Conservation (phyloP, 2,888 invertebrate species). For the Campopleginae sp. region DNA sequence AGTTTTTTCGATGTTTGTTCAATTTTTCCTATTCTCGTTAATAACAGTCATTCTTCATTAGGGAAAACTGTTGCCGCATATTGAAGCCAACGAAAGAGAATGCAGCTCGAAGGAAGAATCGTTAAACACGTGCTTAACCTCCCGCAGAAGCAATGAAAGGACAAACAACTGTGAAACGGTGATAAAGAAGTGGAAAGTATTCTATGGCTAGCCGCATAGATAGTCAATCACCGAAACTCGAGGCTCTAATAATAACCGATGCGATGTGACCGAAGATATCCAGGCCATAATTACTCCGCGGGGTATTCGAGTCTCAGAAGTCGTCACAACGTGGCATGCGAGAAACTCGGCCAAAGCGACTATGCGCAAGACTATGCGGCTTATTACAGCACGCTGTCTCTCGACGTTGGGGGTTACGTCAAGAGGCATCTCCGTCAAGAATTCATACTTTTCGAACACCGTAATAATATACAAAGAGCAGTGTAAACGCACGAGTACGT, state of each 20-base stretch:
- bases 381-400: slow-evolving; percentile 17
- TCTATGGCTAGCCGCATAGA: neutral
- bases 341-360: slow-evolving; percentile 49
- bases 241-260: slow-evolving; percentile 33
- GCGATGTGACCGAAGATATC: slow-evolving; percentile 44
- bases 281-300: slow-evolving; percentile 54
- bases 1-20: too few species aligned
- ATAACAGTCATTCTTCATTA: neutral
- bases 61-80: neutral
- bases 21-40: too few species aligned
- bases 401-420: slow-evolving; percentile 24
- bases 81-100: neutral
- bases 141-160: neutral
- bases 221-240: slow-evolving; percentile 44
- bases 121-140: neutral
- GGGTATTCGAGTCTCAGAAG: slow-evolving; percentile 23
- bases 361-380: slow-evolving; percentile 19
- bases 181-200: slow-evolving; percentile 4
- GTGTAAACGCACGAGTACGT: neutral
- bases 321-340: slow-evolving; percentile 27
- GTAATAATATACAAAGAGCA: slow-evolving; percentile 1
- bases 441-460: neutral
- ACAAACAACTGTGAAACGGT: neutral
- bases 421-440: neutral
- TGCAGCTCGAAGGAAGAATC: neutral